These are phyloP conservation scores for Lordiphosa fenestrarum DNA, from an alignment of 2,888 invertebrate genomes.

Conservation along the genomic window DNA sequence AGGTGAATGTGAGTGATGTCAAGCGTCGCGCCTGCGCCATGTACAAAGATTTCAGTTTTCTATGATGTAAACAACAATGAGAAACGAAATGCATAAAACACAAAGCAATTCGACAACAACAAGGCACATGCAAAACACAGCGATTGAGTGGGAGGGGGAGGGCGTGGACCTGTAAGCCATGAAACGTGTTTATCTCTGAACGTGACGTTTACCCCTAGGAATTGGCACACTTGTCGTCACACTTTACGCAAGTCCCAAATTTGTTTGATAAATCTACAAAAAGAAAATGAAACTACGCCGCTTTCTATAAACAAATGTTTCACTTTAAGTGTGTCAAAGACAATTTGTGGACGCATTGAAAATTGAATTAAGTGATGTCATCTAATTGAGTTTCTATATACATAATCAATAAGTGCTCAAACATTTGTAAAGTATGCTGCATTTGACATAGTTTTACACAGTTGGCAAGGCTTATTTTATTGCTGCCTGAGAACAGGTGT, in stretches of 20 bases:
- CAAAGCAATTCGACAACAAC: slow-evolving; percentile 2
- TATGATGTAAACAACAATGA: slow-evolving; percentile 61
- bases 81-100: slow-evolving; percentile 18
- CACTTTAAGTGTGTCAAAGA: slow-evolving; percentile 17
- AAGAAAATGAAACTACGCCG: slow-evolving; percentile 29
- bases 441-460: slow-evolving; percentile 22
- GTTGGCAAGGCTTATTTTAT: too few species aligned
- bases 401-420: slow-evolving; percentile 24
- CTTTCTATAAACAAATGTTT: slow-evolving; percentile 57
- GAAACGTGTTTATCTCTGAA: slow-evolving; percentile 15
- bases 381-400: slow-evolving; percentile 34
- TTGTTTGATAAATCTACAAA: too few species aligned
- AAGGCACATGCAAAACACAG: slow-evolving; percentile 5
- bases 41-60: slow-evolving; percentile 9
- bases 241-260: slow-evolving; percentile 44
- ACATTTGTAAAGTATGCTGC: slow-evolving; percentile 7
- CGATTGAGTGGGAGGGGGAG: neutral
- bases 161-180: slow-evolving; percentile 1
- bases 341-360: too few species aligned
- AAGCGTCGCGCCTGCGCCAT: slow-evolving; percentile 58
- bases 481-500: too few species aligned
- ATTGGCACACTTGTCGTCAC: slow-evolving; percentile 50
- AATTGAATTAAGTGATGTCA: slow-evolving; percentile 22
- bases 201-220: slow-evolving; percentile 47
- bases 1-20: slow-evolving; percentile 36